Base-by-base conservation (phyloP, 2,888 invertebrate species). In the Teleiodes luculella region DNA sequence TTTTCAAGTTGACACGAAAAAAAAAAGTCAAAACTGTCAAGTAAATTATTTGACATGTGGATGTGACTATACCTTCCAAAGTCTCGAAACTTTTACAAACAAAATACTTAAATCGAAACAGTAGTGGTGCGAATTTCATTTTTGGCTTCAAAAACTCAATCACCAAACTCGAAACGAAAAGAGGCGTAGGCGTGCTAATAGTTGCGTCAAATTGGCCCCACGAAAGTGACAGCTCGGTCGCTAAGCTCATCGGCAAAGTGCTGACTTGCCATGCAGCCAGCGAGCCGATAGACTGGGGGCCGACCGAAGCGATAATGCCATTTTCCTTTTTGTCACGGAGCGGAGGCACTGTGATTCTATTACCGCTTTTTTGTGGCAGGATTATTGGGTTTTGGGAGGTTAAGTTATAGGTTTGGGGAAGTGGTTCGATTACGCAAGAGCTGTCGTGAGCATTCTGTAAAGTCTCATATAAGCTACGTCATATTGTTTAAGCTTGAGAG, bases 321-420 rank as follows among this genome's bases (percentile, higher is more conserved):
- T 80, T 83, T 82, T 78, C 70, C 72, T 79, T 80, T 84, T 83
- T 83, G 10, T 43, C 78, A 79, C 81, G 11, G 5, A 3, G 39
- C 18, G 20, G 39, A 4, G 80, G 74, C 74, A 65, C 68, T 70
- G 77, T 76, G 76, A 78, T 79, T 80, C 79, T 80, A 80, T 84
- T 80, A 80, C 67, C 70, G 71, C 10, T 13, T 43, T 47, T 52
- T 43, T 41, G 39, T 35, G 43, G 31, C 45, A 31, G 33, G 30
- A 45, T 63, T 62, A 59, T 47, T 33, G 33, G n/a, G 33, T 5
- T 33, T 8, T 8, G 24, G 28, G 20, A 28, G 28, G 43, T 43
- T 43, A 43, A 11, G 43, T 43, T 4, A 13, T 20, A 43, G 8
- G 20, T 24, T n/a, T 10, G 3, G 14, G 4, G 13, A 1, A 16